Base-by-base conservation (phyloP, 92 coral and sea anemone genomes). In the Metridium senile region DNA sequence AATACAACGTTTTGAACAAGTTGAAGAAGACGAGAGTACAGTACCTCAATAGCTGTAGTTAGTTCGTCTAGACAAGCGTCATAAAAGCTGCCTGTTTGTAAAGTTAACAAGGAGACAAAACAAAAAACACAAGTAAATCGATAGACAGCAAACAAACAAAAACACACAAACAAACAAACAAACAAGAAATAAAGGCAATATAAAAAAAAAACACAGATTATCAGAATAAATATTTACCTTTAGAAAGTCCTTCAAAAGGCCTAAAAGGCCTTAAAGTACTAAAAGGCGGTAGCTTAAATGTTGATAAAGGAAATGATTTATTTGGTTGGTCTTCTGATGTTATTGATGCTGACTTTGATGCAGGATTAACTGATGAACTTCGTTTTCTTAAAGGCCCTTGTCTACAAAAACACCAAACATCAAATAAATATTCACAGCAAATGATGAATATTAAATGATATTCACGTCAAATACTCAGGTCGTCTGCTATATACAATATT, bases 161-260 rank as follows among this genome's bases (percentile, higher is more conserved):
- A 6, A 39, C 8, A 39, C 49, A 39, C 8, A 39, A 39, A 39
- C 13, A 13, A 39, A 39, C 49, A 39, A 18, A 25, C 0, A 11
- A 34, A 66, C 23, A 56, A 10, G 33, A 8, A 30, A 62, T 3
- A 62, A 1, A 62, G 19, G 22, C 8, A 32, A 33, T 32, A 0
- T 22, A 66, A 26, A 31, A 54, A 26, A 59, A 26, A 29, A 23
- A 59, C 66, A 26, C 18, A 30, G 1, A 59, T 10, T 26, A 10
- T 7, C 11, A 26, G 31, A 10, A 59, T 59, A 2, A 23, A 59
- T 10, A 2, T 59, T 10, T 69, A 93, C 98, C 97, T 69, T 88
- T 91, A 54, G 83, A 81, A 11, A 95, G 66, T 20, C 99, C 99
- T 67, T 89, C 97, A 16, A 30, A 67, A 4, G n/a, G n/a, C n/a